Percentiles rank a stretch among this genome's conserved stretches.
Conservation (phyloP, 1,140 invertebrate genomes). For the Druon quercuslanigerum region DNA sequence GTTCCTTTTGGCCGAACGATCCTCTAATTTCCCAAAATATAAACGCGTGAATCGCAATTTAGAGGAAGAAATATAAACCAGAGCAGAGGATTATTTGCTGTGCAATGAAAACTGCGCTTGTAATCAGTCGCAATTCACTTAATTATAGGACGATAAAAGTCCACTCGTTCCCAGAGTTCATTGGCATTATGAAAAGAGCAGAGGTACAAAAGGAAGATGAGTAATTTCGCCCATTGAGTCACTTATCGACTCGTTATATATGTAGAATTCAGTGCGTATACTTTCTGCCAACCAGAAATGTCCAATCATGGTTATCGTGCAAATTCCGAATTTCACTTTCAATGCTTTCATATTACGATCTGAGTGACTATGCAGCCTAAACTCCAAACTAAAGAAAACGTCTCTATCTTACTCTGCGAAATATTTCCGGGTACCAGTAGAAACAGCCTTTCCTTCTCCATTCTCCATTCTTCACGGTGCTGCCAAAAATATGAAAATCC, state of each 20-base stretch:
- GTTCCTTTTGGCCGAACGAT: background rate
- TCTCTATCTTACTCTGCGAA: background rate
- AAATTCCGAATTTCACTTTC: constrained; percentile 25
- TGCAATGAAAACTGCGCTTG: constrained; percentile 6
- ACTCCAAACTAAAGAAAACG: background rate
- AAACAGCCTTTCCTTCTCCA: constrained; percentile 1
- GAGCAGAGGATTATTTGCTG: background rate
- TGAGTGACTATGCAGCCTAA: background rate
- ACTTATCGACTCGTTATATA: background rate
- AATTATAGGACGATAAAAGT: constrained; percentile 18
- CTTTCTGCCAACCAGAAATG: constrained; percentile 12
- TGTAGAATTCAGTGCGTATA: background rate
- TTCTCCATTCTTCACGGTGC: no score
- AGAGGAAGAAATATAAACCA: background rate
- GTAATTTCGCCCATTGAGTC: background rate
- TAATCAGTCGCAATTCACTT: constrained; percentile 11
- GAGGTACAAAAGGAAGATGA: background rate
- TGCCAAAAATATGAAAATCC: no score
- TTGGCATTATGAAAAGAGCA: background rate
- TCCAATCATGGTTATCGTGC: constrained; percentile 10
- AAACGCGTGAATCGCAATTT: background rate
- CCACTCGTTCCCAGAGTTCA: background rate
- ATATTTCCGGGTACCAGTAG: constrained; percentile 1
- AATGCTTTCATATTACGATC: background rate
- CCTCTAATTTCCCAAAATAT: background rate